Percentiles rank a stretch among this genome's conserved stretches.
phyloP scores from a whole-genome alignment of 2,797 vertebrate genomes.

The Ammospiza maritima region DNA sequence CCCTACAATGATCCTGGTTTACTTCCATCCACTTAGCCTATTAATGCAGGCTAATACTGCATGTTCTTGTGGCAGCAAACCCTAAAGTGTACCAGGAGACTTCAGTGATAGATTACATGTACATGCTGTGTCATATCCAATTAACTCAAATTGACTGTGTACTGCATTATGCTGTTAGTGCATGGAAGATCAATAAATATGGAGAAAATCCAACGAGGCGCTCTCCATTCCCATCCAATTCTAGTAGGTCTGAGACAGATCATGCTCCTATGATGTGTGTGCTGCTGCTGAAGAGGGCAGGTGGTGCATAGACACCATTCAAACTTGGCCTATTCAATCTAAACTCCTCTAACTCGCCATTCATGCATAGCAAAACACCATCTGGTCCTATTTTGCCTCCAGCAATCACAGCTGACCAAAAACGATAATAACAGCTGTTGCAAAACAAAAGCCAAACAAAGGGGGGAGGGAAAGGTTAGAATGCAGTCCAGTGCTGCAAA shows the following conservation, averaged over 20 bases:
- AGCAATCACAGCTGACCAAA: conserved; percentile 99
- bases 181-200: conserved; percentile 97
- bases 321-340: conserved; percentile 98
- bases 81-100: conserved; percentile 88
- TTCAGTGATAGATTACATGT: conserved; percentile 91
- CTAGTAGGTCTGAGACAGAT: conserved; percentile 78
- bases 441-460: conserved; percentile 98
- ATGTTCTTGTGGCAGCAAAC: conserved; percentile 87
- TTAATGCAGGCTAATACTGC: conserved; percentile 86
- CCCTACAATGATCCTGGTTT: conserved; percentile 43
- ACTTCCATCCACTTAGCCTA: conserved; percentile 77
- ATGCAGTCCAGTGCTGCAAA: conserved; percentile 88
- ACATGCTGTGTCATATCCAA: conserved; percentile 96
- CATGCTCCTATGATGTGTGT: conserved; percentile 88
- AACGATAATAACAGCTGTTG: conserved; percentile 99
- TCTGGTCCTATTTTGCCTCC: conserved; percentile 99
- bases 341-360: conserved; percentile 97
- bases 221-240: conserved; percentile 76
- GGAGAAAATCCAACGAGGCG: conserved; percentile 85
- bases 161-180: conserved; percentile 90
- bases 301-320: conserved; percentile 99
- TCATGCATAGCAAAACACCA: conserved; percentile 99
- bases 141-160: conserved; percentile 96
- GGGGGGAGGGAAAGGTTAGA: conserved; percentile 92
- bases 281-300: conserved; percentile 92